A percentile compares a stretch with the other conserved stretches of the same genome.
These are phyloP conservation scores for Myotis planiceps DNA, from an alignment of 2,797 vertebrate genomes.

Conservation along the genomic window DNA sequence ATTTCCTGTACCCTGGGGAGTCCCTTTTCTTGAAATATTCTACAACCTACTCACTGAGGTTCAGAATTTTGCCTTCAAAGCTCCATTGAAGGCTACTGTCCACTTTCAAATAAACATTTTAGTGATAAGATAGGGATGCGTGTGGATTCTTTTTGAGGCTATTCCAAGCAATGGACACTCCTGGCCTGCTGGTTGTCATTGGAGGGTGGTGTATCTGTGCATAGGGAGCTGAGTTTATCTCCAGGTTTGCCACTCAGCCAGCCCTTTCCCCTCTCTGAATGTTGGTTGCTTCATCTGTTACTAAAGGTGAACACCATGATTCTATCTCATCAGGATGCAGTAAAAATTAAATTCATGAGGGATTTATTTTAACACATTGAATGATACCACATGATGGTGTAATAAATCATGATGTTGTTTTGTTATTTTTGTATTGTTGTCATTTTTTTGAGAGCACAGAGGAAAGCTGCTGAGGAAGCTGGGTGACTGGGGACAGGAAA, in stretches of 20 bases:
- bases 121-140: not conserved
- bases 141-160: not conserved
- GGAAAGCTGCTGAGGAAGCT: not conserved
- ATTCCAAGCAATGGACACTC: not conserved
- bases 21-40: not conserved
- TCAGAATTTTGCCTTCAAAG: not conserved
- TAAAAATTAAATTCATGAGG: not conserved
- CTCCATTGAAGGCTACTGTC: not conserved
- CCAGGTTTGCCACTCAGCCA: not conserved
- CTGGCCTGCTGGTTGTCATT: not conserved
- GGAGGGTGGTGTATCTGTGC: not conserved
- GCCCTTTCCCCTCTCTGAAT: not conserved
- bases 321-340: not conserved
- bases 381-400: accelerated
- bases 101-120: not conserved
- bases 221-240: not conserved
- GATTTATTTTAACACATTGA: not conserved
- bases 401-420: too few species aligned
- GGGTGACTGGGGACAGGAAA: not conserved
- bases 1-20: not conserved
- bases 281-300: not conserved
- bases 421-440: too few species aligned
- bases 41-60: not conserved
- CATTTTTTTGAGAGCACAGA: not conserved
- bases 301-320: too few species aligned